These are phyloP conservation scores for Ptychoptera contaminata DNA, from an alignment of 2,888 invertebrate species.

Conservation along the genomic window DNA sequence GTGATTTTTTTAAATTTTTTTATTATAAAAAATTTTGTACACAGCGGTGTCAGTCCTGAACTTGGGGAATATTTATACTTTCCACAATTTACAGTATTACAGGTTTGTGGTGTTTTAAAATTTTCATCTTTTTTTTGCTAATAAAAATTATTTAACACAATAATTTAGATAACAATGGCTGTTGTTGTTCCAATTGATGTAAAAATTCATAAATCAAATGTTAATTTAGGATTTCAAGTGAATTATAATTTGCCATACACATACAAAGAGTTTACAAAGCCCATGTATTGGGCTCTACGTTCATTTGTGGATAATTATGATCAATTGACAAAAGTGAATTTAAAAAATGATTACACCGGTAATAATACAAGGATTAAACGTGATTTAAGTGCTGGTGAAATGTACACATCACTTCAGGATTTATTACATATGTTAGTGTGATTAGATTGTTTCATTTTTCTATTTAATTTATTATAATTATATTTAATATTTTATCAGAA, in stretches of 20 bases:
- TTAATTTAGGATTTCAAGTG: constrained; percentile 30
- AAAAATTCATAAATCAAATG: constrained; percentile 20
- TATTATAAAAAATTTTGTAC: not conserved
- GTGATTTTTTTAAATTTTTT: not conserved
- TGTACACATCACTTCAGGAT: constrained; percentile 25
- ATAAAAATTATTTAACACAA: not conserved
- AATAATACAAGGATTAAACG: constrained; percentile 7
- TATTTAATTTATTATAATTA: not conserved
- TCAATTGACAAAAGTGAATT: not conserved
- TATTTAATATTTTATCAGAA: constrained; percentile 30
- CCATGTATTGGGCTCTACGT: not conserved
- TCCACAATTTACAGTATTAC: constrained; percentile 7
- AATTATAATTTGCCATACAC: constrained; percentile 22
- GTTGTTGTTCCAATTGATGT: constrained; percentile 24
- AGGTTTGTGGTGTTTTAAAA: constrained; percentile 1
- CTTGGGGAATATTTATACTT: constrained; percentile 1
- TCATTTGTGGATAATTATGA: constrained; percentile 4
- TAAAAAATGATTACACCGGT: not conserved
- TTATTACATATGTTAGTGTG: constrained; percentile 11
- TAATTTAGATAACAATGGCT: constrained; percentile 20
- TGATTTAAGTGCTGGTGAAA: constrained; percentile 27
- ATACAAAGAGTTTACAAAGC: constrained; percentile 17
- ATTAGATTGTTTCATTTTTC: not conserved
- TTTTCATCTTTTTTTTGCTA: not conserved
- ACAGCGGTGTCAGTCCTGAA: not conserved